Evolutionary conservation across 1,140 invertebrate genomes (phyloP), one percentile per base, ranked within the genome.

Genomic region (Pogonognathellus flavescens): DNA sequence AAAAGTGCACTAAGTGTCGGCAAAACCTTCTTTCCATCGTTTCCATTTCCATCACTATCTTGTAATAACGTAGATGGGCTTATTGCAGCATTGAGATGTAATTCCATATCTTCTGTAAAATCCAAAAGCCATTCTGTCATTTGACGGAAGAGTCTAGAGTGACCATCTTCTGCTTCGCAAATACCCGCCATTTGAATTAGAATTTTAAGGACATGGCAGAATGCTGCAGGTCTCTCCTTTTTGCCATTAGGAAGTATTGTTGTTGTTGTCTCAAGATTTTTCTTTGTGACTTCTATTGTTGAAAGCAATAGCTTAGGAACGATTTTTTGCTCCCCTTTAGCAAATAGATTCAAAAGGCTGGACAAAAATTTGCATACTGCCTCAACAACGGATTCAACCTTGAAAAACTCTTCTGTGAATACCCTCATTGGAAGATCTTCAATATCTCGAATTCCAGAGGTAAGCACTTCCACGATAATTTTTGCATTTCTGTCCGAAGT

Each of bases 61-160:
- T 76, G 70, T 18, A 76, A 76, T 9, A 76, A n/a, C 31, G 41
- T 20, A 13, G 80, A 55, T 16, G 70, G 70, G 41, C 70, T 76
- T 14, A 85, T 83, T 1, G 84, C 84, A 8, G 72, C 25, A 50
- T 52, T 59, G 7, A 87, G 57, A 13, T 87, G 66, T 41, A 20
- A 25, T 22, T 86, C 85, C 59, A 88, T 82, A 22, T 84, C 55
- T 20, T 87, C 57, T 14, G 72, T 76, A 50, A 86, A 85, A 53
- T 80, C 55, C 8, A 83, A 18, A 11, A 88, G 80, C 88, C 88
- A 89, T 10, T 88, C 84, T 9, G 60, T 85, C 85, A 89, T 89
- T 85, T 89, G 85, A 4, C 84, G 85, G 60, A 89, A 87, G 6
- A 89, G 50, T 16, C n/a, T 41, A 1, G 55, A 84, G 72, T 89